Conservation (phyloP, 2,113 vertebrate species). For the Rhizomys pruinosus region DNA sequence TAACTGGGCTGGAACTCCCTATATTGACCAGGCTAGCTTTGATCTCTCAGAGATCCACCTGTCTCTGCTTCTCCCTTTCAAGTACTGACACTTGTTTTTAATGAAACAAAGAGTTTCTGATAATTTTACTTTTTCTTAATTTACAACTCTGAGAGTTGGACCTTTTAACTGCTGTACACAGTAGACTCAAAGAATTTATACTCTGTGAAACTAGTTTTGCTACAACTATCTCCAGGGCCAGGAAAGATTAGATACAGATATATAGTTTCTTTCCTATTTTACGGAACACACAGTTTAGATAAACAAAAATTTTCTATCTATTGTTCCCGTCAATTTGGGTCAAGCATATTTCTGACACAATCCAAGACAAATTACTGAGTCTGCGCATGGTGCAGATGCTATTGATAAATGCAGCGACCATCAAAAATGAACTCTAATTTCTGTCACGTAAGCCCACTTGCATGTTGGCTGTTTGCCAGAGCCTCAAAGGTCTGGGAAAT, state of each 20-base stretch:
- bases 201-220: background rate
- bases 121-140: background rate
- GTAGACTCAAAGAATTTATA: background rate
- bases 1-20: no score
- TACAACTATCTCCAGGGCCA: background rate
- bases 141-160: background rate
- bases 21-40: no score
- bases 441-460: background rate
- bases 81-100: no score
- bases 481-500: background rate
- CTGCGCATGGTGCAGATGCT: background rate
- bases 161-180: background rate
- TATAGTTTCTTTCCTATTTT: background rate
- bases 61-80: no score
- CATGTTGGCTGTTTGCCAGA: background rate
- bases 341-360: background rate
- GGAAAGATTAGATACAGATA: background rate
- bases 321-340: conserved; percentile 14
- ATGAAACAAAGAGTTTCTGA: background rate
- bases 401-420: conserved; percentile 42
- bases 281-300: background rate
- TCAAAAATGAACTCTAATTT: conserved; percentile 55
- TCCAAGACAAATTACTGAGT: conserved; percentile 43
- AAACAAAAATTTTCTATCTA: conserved; percentile 12
- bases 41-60: no score